phyloP scores from a whole-genome alignment of 2,888 invertebrate species.

The Thymelicus sylvestris region DNA sequence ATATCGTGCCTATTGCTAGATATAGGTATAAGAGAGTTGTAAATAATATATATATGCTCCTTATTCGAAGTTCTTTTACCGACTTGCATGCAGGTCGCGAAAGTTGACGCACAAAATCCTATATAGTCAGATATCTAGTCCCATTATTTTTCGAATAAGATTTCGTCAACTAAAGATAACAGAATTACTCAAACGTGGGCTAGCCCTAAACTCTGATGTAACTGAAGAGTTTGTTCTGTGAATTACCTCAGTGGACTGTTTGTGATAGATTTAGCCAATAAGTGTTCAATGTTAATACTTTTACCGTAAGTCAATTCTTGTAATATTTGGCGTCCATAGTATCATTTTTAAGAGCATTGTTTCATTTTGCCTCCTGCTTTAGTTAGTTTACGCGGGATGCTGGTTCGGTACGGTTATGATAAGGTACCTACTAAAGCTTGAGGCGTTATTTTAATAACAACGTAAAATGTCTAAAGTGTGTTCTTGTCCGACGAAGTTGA shows the following conservation, averaged over 20 bases:
- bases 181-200: constrained; percentile 57
- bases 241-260: constrained; percentile 81
- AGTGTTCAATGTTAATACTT: constrained; percentile 80
- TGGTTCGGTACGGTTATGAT: background rate
- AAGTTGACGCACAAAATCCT: constrained; percentile 63
- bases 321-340: constrained; percentile 74
- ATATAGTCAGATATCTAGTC: constrained; percentile 82
- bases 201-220: constrained; percentile 48
- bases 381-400: background rate
- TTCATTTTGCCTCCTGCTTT: constrained; percentile 40
- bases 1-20: constrained; percentile 47
- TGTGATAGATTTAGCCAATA: constrained; percentile 84
- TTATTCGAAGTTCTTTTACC: constrained; percentile 47
- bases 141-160: constrained; percentile 68
- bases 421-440: constrained; percentile 5
- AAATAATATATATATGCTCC: constrained; percentile 43
- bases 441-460: constrained; percentile 10
- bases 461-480: constrained; percentile 1
- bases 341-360: constrained; percentile 43
- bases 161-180: constrained; percentile 58
- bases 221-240: constrained; percentile 67
- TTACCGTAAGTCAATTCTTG: constrained; percentile 76
- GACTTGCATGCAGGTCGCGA: constrained; percentile 15
- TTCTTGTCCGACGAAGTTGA: background rate
- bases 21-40: constrained; percentile 40